A percentile compares a stretch with the other conserved stretches of the same genome.
Conservation (phyloP, 2,113 vertebrate species). For the Antigone vipio region DNA sequence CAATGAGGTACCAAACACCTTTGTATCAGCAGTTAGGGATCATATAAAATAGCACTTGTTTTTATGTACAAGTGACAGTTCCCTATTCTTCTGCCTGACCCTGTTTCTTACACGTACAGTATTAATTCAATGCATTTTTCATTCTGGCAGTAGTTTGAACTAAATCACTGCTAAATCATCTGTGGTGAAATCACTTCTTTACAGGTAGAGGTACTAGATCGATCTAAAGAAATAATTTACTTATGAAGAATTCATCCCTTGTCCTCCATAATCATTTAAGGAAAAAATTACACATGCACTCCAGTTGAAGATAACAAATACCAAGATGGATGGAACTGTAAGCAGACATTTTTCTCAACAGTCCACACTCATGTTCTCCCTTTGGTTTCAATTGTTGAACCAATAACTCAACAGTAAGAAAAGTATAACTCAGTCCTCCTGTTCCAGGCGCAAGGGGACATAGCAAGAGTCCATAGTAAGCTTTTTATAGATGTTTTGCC, state of each 20-base stretch:
- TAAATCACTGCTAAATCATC: neutral
- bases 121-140: constrained; percentile 29
- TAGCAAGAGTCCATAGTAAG: neutral
- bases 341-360: neutral
- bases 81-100: neutral
- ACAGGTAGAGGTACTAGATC: neutral
- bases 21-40: neutral
- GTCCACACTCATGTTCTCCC: neutral
- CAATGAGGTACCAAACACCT: neutral
- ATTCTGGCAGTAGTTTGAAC: constrained; percentile 32
- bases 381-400: neutral
- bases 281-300: neutral
- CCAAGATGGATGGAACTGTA: neutral
- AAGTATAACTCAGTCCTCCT: neutral
- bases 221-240: neutral
- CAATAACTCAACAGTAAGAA: neutral
- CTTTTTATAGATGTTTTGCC: neutral
- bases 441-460: neutral
- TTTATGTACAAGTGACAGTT: neutral
- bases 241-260: neutral
- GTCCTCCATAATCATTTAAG: neutral
- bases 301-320: neutral
- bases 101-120: neutral
- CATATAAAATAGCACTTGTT: neutral
- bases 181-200: neutral